Conservation (phyloP, 2,113 vertebrate species). For the Bos taurus region DNA sequence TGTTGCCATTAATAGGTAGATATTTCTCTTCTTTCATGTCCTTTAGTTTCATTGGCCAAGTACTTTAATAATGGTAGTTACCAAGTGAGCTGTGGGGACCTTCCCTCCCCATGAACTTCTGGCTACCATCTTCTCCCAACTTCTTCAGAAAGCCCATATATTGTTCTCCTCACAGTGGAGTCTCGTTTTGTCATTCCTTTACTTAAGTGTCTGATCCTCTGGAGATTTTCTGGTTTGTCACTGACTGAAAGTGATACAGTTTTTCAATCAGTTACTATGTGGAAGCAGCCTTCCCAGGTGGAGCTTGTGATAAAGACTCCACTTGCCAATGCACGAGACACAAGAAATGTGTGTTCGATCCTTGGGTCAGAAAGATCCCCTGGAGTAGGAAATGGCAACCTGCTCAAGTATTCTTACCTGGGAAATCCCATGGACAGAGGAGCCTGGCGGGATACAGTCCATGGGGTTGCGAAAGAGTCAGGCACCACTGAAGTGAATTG, state of each 20-base stretch:
- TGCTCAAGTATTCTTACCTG: background rate
- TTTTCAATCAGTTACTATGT: background rate
- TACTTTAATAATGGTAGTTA: background rate
- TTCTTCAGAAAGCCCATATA: background rate
- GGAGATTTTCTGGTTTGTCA: background rate
- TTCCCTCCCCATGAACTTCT: background rate
- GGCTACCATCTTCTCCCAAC: background rate
- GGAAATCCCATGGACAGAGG: background rate
- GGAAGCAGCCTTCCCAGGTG: background rate
- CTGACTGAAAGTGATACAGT: background rate
- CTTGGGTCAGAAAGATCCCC: background rate
- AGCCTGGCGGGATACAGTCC: background rate
- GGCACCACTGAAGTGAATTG: background rate
- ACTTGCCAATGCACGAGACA: background rate
- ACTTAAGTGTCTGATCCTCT: background rate
- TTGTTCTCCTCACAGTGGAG: background rate
- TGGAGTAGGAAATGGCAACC: background rate
- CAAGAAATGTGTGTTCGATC: background rate
- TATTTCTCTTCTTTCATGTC: background rate
- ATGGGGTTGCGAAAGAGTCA: rapidly evolving
- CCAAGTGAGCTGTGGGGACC: too few species aligned
- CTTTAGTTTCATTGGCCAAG: background rate
- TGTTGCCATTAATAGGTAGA: background rate
- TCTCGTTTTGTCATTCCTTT: background rate
- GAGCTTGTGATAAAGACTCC: background rate